phyloP scores from a whole-genome alignment of 1,140 invertebrate genomes.

The Zaprionus lachaisei region DNA sequence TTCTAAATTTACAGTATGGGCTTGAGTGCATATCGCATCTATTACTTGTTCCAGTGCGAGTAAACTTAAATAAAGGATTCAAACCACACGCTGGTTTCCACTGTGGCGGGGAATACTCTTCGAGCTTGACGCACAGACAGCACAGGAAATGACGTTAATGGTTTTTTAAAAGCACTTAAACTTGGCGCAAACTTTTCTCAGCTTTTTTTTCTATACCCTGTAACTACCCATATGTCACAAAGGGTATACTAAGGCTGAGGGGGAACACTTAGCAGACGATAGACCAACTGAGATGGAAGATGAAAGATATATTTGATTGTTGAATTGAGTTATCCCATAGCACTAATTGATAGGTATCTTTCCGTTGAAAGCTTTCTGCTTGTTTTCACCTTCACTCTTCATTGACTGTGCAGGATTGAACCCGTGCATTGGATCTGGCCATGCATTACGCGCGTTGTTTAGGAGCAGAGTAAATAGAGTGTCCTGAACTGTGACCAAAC shows the following conservation, averaged over 20 bases:
- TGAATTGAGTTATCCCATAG: background rate
- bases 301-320: background rate
- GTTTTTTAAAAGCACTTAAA: constrained; percentile 83
- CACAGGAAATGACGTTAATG: constrained; percentile 77
- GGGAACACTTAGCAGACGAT: background rate
- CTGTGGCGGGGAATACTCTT: background rate
- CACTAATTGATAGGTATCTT: background rate
- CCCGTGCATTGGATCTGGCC: constrained; percentile 56
- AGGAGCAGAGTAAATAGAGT: constrained; percentile 22
- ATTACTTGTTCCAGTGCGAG: constrained; percentile 32
- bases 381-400: constrained; percentile 2
- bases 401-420: constrained; percentile 39
- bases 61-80: constrained; percentile 28
- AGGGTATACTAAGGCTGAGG: background rate
- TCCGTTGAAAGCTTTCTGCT: background rate
- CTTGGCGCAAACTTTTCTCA: constrained; percentile 62
- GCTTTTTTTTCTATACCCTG: constrained; percentile 6
- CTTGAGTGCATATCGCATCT: constrained; percentile 37
- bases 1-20: constrained; percentile 51
- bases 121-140: constrained; percentile 39
- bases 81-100: constrained; percentile 3
- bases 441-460: constrained; percentile 70
- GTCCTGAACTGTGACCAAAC: constrained; percentile 20
- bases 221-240: background rate
- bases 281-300: background rate